These are phyloP conservation scores for Philhelius pedissequus DNA, from an alignment of 2,888 invertebrate genomes.

Conservation along the genomic window DNA sequence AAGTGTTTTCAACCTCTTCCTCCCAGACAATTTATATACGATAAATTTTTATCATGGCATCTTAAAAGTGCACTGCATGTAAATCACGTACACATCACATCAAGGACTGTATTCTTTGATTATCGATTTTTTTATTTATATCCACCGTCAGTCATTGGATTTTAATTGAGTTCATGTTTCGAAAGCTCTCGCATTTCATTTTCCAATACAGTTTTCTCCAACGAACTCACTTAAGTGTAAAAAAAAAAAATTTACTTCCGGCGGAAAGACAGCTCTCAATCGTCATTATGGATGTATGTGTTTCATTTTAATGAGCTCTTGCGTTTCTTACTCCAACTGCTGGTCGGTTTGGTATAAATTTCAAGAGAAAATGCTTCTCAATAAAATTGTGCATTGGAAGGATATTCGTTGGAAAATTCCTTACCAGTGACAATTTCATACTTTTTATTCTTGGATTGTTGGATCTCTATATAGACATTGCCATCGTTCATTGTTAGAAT, in stretches of 20 bases:
- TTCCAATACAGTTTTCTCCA: background rate
- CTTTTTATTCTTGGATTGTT: no score
- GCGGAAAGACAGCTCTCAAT: background rate
- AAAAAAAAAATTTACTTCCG: background rate
- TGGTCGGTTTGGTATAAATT: background rate
- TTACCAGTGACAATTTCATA: background rate
- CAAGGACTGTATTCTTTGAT: background rate
- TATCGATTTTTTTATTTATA: conserved; percentile 1
- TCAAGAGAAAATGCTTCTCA: background rate
- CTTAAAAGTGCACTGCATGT: background rate
- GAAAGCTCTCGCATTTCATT: background rate
- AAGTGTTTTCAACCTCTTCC: background rate
- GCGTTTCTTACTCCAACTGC: background rate
- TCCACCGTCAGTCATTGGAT: background rate
- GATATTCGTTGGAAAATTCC: background rate
- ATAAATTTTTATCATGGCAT: background rate
- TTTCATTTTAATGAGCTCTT: background rate
- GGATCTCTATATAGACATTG: background rate
- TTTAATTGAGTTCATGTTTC: conserved; percentile 25
- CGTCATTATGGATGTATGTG: background rate
- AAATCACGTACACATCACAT: background rate
- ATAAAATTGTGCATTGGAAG: background rate
- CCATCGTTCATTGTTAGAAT: background rate
- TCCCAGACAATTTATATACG: background rate
- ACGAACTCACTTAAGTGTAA: background rate